Evolutionary conservation across 2,888 invertebrate genomes (phyloP).

Genomic region (Synanthedon myopaeformis): DNA sequence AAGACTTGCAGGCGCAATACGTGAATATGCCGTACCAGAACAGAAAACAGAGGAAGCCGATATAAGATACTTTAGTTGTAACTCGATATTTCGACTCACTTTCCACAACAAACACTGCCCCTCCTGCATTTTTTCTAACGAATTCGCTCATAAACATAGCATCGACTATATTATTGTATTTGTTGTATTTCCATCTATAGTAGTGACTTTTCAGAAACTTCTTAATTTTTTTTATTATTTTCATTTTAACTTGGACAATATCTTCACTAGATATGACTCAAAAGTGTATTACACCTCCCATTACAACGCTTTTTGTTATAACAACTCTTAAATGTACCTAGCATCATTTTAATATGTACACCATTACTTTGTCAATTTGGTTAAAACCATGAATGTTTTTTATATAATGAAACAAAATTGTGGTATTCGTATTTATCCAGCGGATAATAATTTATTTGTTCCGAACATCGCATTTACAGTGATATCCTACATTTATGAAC

Average conservation of each 20-base stretch:
- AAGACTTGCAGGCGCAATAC: constrained; percentile 27
- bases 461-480: constrained; percentile 56
- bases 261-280: too few relatives aligned
- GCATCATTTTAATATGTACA: too few relatives aligned
- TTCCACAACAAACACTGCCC: constrained; percentile 16
- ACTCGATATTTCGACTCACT: constrained; percentile 7
- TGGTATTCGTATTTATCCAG: constrained; percentile 62
- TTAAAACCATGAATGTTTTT: background rate
- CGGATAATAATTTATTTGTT: constrained; percentile 60
- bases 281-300: too few relatives aligned
- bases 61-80: constrained; percentile 15
- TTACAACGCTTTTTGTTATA: too few relatives aligned
- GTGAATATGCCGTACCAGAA: constrained; percentile 25
- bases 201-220: constrained; percentile 5
- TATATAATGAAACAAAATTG: constrained; percentile 41
- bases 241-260: background rate
- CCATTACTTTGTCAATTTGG: too few relatives aligned
- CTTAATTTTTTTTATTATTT: background rate
- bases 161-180: constrained; percentile 24
- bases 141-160: constrained; percentile 16
- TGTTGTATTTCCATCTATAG: constrained; percentile 12
- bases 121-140: constrained; percentile 27
- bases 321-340: too few relatives aligned
- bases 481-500: constrained; percentile 59
- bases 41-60: constrained; percentile 21